A percentile compares a stretch with the other conserved stretches of the same genome.
These are phyloP conservation scores for Paramormyrops hopkinsi DNA, from an alignment of 2,797 vertebrate species.

Conservation along the genomic window DNA sequence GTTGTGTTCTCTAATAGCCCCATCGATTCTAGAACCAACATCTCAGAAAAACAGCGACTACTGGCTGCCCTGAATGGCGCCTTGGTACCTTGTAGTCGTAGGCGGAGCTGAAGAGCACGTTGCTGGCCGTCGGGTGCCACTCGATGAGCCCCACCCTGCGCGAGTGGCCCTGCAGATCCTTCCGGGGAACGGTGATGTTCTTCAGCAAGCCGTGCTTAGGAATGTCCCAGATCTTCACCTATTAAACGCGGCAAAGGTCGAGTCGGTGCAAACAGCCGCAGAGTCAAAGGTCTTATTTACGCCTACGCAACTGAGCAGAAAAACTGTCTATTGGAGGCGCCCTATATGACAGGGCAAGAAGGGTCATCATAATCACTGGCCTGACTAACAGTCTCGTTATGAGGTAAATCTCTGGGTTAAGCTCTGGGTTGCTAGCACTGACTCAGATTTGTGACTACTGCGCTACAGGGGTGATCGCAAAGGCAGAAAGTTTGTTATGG, in stretches of 20 bases:
- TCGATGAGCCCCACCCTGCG: constrained; percentile 82
- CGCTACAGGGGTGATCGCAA: not conserved
- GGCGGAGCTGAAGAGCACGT: constrained; percentile 80
- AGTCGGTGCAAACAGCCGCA: not conserved
- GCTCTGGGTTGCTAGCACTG: not conserved
- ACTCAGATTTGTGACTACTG: not conserved
- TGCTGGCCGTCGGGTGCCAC: constrained; percentile 83
- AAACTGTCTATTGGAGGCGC: not conserved
- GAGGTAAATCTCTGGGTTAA: not conserved
- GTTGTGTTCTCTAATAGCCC: not conserved
- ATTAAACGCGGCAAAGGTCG: constrained; percentile 11
- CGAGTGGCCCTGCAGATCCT: constrained; percentile 76
- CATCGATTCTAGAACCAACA: not conserved
- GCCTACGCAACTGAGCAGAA: not conserved
- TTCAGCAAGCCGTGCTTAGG: constrained; percentile 68
- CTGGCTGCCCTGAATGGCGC: not conserved
- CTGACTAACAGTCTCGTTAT: not conserved
- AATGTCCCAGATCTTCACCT: constrained; percentile 91
- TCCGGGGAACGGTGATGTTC: constrained; percentile 68
- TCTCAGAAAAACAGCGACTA: not conserved
- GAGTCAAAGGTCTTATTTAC: not conserved
- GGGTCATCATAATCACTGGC: not conserved
- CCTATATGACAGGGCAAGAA: not conserved
- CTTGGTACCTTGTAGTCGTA: constrained; percentile 82
- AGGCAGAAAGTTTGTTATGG: not conserved